Evolutionary conservation across 2,113 vertebrate species (phyloP).

Genomic region (Microcebus lehilahytsara): DNA sequence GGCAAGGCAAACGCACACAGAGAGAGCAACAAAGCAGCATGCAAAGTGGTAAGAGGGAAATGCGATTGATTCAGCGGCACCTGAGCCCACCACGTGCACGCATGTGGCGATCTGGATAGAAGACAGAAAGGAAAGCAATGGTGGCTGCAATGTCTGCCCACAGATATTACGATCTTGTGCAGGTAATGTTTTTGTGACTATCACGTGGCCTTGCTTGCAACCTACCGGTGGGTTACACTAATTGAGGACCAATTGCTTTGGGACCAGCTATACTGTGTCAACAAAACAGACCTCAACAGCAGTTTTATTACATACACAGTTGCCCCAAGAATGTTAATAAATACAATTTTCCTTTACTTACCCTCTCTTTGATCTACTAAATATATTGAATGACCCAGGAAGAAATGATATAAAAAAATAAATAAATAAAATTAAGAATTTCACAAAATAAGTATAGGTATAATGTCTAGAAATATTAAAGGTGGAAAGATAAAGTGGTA

Average conservation of each 20-base stretch:
- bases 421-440: neutral
- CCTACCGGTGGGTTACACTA: neutral
- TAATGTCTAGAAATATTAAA: neutral
- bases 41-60: neutral
- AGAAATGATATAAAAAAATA: neutral
- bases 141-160: neutral
- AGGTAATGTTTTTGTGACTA: neutral
- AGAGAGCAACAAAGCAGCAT: neutral
- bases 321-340: neutral
- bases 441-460: neutral
- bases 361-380: neutral
- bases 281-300: neutral
- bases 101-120: neutral
- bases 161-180: neutral
- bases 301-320: neutral
- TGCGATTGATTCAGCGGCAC: no score
- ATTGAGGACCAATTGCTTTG: neutral
- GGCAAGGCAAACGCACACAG: neutral
- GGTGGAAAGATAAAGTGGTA: neutral
- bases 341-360: neutral
- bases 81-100: no score
- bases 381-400: neutral
- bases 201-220: neutral
- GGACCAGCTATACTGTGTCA: neutral
- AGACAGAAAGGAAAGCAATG: neutral